These are phyloP conservation scores for Ianthella basta DNA, from an alignment of 37 sponge, comb jelly and placozoan genomes.

Conservation along the genomic window DNA sequence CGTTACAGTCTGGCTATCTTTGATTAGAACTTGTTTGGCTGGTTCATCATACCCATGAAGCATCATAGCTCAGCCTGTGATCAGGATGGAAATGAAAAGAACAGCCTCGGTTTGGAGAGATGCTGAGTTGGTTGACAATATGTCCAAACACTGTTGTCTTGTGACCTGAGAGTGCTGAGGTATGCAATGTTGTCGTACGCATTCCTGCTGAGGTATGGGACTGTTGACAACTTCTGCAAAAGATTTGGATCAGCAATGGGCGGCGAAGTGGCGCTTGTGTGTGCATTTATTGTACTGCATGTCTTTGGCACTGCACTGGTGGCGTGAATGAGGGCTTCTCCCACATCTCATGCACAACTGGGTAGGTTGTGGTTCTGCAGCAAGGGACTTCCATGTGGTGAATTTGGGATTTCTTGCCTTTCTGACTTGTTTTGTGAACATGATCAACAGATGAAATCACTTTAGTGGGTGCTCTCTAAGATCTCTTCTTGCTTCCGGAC, in stretches of 20 bases:
- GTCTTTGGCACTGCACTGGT: neutral
- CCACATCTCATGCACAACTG: slow-evolving; percentile 5
- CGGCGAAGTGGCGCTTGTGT: neutral
- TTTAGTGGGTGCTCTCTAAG: neutral
- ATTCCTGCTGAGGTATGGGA: neutral
- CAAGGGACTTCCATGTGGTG: neutral
- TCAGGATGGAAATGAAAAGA: no score
- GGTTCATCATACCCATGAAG: no score
- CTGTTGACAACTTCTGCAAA: neutral
- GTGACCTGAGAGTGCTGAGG: neutral
- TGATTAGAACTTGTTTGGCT: no score
- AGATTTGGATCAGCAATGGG: neutral
- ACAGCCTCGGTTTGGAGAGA: no score
- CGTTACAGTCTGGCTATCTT: no score
- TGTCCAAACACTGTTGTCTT: neutral
- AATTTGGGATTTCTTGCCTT: neutral
- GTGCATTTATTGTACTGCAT: neutral
- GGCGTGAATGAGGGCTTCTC: neutral
- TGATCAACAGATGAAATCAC: neutral
- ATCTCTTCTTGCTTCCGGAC: neutral
- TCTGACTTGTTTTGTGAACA: neutral
- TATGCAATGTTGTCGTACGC: neutral
- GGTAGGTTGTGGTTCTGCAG: neutral
- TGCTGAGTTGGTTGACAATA: neutral
- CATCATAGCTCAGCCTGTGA: no score